These are phyloP conservation scores for Apoda limacodes DNA, from an alignment of 2,888 invertebrate genomes.

Conservation along the genomic window DNA sequence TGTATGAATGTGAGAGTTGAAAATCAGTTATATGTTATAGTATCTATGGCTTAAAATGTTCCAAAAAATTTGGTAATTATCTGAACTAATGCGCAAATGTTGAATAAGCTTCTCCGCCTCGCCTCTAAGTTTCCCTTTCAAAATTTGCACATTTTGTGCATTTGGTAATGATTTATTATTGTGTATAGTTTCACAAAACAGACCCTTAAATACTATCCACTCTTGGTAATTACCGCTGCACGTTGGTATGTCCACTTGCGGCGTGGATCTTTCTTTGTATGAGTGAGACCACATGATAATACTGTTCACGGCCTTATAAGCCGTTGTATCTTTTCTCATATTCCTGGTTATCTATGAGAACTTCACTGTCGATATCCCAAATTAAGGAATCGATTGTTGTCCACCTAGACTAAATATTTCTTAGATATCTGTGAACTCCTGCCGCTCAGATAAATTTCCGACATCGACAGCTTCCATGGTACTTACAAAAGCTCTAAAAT, in stretches of 20 bases:
- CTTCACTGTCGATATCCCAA: conserved; percentile 18
- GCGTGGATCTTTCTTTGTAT: conserved; percentile 16
- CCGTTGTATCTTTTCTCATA: conserved; percentile 11
- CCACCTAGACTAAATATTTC: conserved; percentile 16
- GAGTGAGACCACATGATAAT: conserved; percentile 16
- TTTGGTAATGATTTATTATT: conserved; percentile 14
- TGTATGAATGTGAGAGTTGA: conserved; percentile 12
- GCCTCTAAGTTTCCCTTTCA: conserved; percentile 17
- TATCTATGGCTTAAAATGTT: conserved; percentile 15
- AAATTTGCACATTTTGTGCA: conserved; percentile 21
- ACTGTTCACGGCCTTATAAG: conserved; percentile 7
- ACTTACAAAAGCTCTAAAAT: too few relatives aligned
- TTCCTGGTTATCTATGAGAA: conserved; percentile 8
- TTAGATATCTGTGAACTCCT: too few relatives aligned
- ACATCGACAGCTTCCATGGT: too few relatives aligned
- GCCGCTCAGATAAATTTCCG: too few relatives aligned
- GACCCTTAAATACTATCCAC: conserved; percentile 17
- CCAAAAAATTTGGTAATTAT: conserved; percentile 19
- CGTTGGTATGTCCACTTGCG: too few relatives aligned
- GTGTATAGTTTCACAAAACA: conserved; percentile 20
- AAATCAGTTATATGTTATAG: conserved; percentile 11
- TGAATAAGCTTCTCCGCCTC: conserved; percentile 22
- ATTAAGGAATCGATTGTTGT: conserved; percentile 16
- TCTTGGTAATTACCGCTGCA: conserved; percentile 17
- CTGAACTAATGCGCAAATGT: conserved; percentile 19